A percentile compares a stretch with the other conserved stretches of the same genome.
phyloP scores from a whole-genome alignment of 2,888 invertebrate genomes.

The Gari tellinella region DNA sequence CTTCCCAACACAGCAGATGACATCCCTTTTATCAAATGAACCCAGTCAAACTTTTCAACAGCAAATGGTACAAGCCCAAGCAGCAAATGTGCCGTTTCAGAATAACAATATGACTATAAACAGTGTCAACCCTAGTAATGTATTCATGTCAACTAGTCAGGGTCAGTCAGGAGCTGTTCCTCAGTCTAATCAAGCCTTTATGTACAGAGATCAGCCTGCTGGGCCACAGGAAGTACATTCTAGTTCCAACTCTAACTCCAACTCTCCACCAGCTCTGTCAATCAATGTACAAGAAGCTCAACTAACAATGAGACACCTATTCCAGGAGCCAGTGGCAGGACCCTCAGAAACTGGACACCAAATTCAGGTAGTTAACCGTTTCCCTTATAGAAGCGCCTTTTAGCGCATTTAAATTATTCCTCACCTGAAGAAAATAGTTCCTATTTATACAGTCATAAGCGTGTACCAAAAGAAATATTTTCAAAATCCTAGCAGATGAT shows the following conservation, averaged over 20 bases:
- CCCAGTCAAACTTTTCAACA: background rate
- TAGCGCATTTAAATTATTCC: no score
- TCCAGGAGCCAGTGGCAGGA: constrained; percentile 43
- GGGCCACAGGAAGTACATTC: constrained; percentile 10
- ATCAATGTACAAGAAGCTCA: constrained; percentile 55
- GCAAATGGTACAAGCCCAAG: background rate
- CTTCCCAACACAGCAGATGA: background rate
- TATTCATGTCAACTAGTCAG: constrained; percentile 22
- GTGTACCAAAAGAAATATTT: no score
- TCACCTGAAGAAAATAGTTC: no score
- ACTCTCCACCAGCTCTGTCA: constrained; percentile 45
- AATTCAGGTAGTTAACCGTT: no score
- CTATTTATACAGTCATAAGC: no score
- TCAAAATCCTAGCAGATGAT: no score
- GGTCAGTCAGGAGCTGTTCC: background rate
- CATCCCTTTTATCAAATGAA: background rate
- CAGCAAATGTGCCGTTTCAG: constrained; percentile 2
- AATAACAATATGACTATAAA: background rate
- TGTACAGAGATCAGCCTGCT: constrained; percentile 14
- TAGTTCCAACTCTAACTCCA: constrained; percentile 48
- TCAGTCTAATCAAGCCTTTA: constrained; percentile 16
- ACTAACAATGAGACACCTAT: constrained; percentile 44
- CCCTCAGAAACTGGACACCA: constrained; percentile 17
- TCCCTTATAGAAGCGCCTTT: no score
- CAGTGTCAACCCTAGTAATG: constrained; percentile 16